A percentile compares a stretch with the other conserved stretches of the same genome.
Conservation (phyloP, 2,888 invertebrate genomes). For the Bruchidius siliquastri region DNA sequence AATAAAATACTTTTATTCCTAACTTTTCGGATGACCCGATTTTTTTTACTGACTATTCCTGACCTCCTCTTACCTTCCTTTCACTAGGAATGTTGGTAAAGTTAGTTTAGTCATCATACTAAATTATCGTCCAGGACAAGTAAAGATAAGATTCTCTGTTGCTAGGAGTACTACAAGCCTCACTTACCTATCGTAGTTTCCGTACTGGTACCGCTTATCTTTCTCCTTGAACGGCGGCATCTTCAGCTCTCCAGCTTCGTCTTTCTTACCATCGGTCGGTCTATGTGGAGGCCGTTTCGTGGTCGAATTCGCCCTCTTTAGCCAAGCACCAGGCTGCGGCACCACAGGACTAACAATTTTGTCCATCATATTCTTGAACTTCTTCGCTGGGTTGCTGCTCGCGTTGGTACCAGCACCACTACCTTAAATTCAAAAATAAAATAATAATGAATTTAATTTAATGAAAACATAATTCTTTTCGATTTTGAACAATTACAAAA, state of each 20-base stretch:
- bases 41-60: too few species aligned
- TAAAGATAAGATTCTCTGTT: too few species aligned
- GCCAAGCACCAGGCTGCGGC: conserved; percentile 82
- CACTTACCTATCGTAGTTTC: conserved; percentile 83
- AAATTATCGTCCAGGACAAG: too few species aligned
- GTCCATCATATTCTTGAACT: conserved; percentile 69
- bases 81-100: too few species aligned
- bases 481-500: too few species aligned
- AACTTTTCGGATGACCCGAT: too few species aligned
- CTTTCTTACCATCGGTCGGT: conserved; percentile 46
- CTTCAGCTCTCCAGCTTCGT: conserved; percentile 12
- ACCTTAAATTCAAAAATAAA: not conserved
- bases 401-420: not conserved
- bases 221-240: conserved; percentile 68
- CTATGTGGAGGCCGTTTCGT: conserved; percentile 43
- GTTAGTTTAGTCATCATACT: too few species aligned
- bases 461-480: too few species aligned
- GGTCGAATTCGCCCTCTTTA: conserved; percentile 52
- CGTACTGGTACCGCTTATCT: conserved; percentile 82
- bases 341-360: conserved; percentile 91
- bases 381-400: conserved; percentile 43
- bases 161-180: too few species aligned
- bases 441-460: too few species aligned
- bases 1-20: too few species aligned
- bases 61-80: too few species aligned